A percentile compares a stretch with the other conserved stretches of the same genome.
phyloP scores from a whole-genome alignment of 2,888 invertebrate species.

The Drosophila borborema region DNA sequence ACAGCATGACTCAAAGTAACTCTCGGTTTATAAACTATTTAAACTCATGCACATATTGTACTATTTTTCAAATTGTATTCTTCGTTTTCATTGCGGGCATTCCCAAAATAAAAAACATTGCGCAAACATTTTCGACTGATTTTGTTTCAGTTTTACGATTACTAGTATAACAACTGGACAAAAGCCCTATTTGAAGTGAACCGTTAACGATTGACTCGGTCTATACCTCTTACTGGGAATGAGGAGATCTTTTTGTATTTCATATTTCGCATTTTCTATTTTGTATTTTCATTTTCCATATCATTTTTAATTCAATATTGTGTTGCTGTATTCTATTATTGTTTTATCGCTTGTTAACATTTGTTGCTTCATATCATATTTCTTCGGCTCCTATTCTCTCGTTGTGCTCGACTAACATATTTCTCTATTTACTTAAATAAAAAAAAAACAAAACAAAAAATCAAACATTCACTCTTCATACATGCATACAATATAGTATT shows the following conservation, averaged over 20 bases:
- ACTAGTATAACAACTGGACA: constrained; percentile 15
- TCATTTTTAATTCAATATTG: constrained; percentile 7
- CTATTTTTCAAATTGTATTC: constrained; percentile 22
- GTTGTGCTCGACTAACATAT: constrained; percentile 54
- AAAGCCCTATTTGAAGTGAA: constrained; percentile 2
- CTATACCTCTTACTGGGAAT: constrained; percentile 25
- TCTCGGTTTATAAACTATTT: constrained; percentile 1
- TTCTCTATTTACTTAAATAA: too few relatives aligned
- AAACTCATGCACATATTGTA: constrained; percentile 14
- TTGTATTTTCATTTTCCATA: constrained; percentile 1
- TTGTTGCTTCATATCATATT: constrained; percentile 36
- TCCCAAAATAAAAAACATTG: constrained; percentile 8
- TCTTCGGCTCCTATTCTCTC: constrained; percentile 28
- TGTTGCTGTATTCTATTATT: constrained; percentile 27
- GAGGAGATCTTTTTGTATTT: constrained; percentile 2
- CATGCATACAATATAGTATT: background rate
- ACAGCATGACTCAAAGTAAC: constrained; percentile 10
- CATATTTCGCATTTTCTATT: constrained; percentile 1
- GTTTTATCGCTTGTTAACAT: constrained; percentile 46
- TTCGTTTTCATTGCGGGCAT: constrained; percentile 24
- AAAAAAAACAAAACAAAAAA: constrained; percentile 18
- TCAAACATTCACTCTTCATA: constrained; percentile 24
- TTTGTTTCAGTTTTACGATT: background rate
- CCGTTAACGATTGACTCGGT: constrained; percentile 17
- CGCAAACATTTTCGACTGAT: background rate